These are phyloP conservation scores for Anaspis maculata DNA, from an alignment of 2,888 invertebrate genomes.

Conservation along the genomic window DNA sequence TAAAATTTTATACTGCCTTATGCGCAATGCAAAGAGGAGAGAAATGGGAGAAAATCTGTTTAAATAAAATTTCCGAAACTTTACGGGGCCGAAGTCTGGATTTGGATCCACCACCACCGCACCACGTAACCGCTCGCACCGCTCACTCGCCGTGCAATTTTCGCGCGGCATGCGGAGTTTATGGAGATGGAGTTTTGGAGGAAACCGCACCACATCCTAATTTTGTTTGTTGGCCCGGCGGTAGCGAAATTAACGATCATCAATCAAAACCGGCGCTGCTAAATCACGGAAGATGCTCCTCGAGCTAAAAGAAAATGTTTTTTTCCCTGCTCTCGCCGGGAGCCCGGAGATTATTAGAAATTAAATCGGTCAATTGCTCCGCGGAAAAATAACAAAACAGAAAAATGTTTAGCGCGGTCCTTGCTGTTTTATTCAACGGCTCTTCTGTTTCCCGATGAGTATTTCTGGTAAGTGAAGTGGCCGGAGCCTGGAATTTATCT, in stretches of 20 bases:
- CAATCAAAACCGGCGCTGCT: conserved; percentile 10
- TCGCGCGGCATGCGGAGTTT: conserved; percentile 9
- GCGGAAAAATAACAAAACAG: too few species aligned
- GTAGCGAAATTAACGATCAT: conserved; percentile 11
- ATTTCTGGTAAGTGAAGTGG: too few species aligned
- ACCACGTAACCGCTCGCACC: too few species aligned
- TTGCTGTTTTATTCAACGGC: too few species aligned
- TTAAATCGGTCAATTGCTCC: too few species aligned
- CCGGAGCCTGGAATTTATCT: too few species aligned
- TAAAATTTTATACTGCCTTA: conserved; percentile 19
- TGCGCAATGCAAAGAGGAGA: conserved; percentile 11
- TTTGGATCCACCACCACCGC: too few species aligned
- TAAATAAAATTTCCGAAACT: conserved; percentile 14
- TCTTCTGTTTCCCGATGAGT: too few species aligned
- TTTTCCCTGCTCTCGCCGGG: not conserved
- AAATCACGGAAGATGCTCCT: conserved; percentile 5
- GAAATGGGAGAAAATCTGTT: conserved; percentile 18
- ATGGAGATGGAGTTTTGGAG: conserved; percentile 6
- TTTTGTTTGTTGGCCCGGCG: too few species aligned
- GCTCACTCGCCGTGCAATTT: conserved; percentile 12
- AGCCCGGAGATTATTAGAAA: too few species aligned
- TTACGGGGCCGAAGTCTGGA: conserved; percentile 9
- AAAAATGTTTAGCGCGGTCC: too few species aligned
- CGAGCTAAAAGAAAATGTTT: too few species aligned
- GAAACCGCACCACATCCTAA: conserved; percentile 6